Evolutionary conservation across 2,888 invertebrate species (phyloP), one percentile per base, ranked within the genome.

Genomic region (Lasioglossum figueresi): DNA sequence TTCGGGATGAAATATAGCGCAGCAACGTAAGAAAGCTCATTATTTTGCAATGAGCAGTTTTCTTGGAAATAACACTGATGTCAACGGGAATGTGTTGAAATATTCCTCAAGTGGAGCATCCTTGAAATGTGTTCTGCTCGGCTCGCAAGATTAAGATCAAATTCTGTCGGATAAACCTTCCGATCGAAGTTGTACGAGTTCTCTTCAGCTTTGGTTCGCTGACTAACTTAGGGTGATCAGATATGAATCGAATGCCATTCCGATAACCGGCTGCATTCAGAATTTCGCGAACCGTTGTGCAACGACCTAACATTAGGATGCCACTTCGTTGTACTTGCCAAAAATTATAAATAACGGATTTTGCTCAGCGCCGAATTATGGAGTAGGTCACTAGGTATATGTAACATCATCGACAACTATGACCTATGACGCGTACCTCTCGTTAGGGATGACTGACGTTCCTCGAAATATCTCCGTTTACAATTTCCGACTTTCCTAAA

Each of bases 331-430:
- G 90, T 90, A 92, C 89, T 93, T 94, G 94, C 94, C 94, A 94
- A 90, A 91, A 93, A 93, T 94, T 94, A 94, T 94, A 94, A 94
- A 94, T 94, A 94, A 92, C 93, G 93, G 91, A 92, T 93, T 93
- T 93, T 90, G 90, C 90, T 89, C 88, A 89, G 90, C 91, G 87
- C 31, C 83, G 85, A 74, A 89, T 91, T 91, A 91, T 91, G 88
- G 90, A 92, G 91, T 92, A 92, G 92, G 92, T 91, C 91, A 88
- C 87, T 82, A 52, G 83, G 79, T 76, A 87, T 82, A 81, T 82
- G 83, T 84, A 86, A 80, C 90, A 85, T 91, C 91, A 90, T 90
- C 91, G 85, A 82, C 85, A 77, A 79, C 43, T 80, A 27, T 76
- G 86, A 56, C 79, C 74, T 37, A 52, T 45, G 40, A 52, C 31